A percentile compares a stretch with the other conserved stretches of the same genome.
Evolutionary conservation across 2,888 invertebrate genomes (phyloP).

Genomic region (Hybos culiciformis): DNA sequence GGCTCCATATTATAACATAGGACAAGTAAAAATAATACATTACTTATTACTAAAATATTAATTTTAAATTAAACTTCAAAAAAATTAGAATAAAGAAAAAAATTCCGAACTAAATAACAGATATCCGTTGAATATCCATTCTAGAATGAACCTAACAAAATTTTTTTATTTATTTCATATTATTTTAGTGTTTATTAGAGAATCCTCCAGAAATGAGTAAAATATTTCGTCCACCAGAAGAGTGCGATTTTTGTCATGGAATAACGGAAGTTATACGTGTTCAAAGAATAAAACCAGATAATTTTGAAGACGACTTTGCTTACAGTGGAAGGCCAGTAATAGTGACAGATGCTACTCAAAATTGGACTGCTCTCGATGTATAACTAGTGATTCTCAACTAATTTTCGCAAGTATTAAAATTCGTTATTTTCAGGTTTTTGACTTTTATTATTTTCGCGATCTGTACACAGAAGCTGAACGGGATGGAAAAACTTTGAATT

Average conservation of each 20-base stretch:
- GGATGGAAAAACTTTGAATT: conserved; percentile 43
- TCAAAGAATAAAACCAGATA: conserved; percentile 46
- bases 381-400: background rate
- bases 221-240: conserved; percentile 63
- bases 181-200: conserved; percentile 14
- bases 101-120: no score
- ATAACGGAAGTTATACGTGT: conserved; percentile 51
- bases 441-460: conserved; percentile 68
- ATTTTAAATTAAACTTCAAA: no score
- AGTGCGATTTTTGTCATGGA: conserved; percentile 62
- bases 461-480: conserved; percentile 50
- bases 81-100: no score
- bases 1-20: no score
- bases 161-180: background rate
- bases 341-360: conserved; percentile 62
- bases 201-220: conserved; percentile 15
- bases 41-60: no score
- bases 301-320: conserved; percentile 63
- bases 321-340: conserved; percentile 71
- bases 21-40: no score
- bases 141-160: no score
- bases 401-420: background rate
- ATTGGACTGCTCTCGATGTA: conserved; percentile 65
- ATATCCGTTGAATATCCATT: no score
- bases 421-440: conserved; percentile 43